Percentiles rank a stretch among this genome's conserved stretches.
These are phyloP conservation scores for Cydia splendana DNA, from an alignment of 1,140 invertebrate species.

Conservation along the genomic window DNA sequence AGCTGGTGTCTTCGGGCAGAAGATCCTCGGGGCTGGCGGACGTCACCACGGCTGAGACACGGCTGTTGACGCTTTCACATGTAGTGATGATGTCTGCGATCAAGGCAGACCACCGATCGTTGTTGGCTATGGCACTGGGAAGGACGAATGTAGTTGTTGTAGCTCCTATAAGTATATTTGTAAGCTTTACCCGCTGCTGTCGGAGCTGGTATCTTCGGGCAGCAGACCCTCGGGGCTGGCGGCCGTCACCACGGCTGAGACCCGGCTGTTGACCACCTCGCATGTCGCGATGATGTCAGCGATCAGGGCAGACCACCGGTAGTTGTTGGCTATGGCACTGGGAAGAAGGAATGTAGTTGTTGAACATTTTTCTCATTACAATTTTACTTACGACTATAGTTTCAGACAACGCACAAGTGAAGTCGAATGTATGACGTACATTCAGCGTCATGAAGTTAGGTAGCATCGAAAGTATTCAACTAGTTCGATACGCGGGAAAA, in stretches of 20 bases:
- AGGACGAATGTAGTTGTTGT: not conserved
- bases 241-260: conserved; percentile 90
- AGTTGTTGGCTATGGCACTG: conserved; percentile 49
- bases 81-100: conserved; percentile 81
- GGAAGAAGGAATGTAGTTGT: not conserved
- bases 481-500: no score
- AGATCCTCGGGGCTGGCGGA: conserved; percentile 95
- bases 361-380: no score
- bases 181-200: conserved; percentile 10
- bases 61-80: conserved; percentile 82
- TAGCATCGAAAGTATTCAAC: no score
- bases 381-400: no score
- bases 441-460: no score
- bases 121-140: conserved; percentile 47
- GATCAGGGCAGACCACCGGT: conserved; percentile 81
- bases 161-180: no score
- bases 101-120: conserved; percentile 79
- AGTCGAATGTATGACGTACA: no score
- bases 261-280: conserved; percentile 82
- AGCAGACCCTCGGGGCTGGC: conserved; percentile 95
- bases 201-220: conserved; percentile 82
- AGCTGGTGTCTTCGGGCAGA: conserved; percentile 85
- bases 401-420: no score
- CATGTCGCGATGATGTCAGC: conserved; percentile 82
- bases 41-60: conserved; percentile 89